These are phyloP conservation scores for Charadrius vociferus DNA, from an alignment of 2,113 vertebrate species.

Conservation along the genomic window DNA sequence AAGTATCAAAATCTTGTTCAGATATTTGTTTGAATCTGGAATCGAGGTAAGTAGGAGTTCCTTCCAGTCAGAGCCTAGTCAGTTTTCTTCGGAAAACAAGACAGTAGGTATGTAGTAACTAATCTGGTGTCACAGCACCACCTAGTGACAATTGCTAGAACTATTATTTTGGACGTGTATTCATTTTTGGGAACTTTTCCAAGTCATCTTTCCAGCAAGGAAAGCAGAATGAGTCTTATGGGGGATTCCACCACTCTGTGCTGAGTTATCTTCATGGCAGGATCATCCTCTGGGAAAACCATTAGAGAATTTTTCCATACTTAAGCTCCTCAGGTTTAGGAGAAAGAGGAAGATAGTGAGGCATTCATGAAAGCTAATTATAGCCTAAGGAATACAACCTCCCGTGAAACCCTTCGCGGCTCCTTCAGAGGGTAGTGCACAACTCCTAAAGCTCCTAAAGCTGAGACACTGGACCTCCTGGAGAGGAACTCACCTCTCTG, in stretches of 20 bases:
- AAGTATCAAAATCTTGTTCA: not conserved
- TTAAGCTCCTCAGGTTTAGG: not conserved
- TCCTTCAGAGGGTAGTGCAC: not conserved
- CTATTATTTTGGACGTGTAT: not conserved
- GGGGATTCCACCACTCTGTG: not conserved
- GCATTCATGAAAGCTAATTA: not conserved
- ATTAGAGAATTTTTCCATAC: not conserved
- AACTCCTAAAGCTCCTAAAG: not conserved
- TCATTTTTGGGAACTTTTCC: not conserved
- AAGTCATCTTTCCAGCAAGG: not conserved
- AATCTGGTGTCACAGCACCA: not conserved
- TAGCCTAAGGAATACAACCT: not conserved
- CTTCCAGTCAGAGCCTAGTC: not conserved
- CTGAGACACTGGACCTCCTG: not conserved
- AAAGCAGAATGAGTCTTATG: not conserved
- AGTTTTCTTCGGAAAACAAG: not conserved
- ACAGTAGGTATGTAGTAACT: fast-evolving
- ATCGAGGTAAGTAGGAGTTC: not conserved
- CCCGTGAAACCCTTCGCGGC: not conserved
- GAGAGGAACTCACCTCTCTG: not conserved
- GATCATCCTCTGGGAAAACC: not conserved
- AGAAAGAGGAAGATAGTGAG: not conserved
- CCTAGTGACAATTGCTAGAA: not conserved
- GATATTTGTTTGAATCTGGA: not conserved
- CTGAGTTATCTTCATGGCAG: not conserved